Conservation (phyloP, 2,797 vertebrate genomes). For the Peromyscus eremicus region DNA sequence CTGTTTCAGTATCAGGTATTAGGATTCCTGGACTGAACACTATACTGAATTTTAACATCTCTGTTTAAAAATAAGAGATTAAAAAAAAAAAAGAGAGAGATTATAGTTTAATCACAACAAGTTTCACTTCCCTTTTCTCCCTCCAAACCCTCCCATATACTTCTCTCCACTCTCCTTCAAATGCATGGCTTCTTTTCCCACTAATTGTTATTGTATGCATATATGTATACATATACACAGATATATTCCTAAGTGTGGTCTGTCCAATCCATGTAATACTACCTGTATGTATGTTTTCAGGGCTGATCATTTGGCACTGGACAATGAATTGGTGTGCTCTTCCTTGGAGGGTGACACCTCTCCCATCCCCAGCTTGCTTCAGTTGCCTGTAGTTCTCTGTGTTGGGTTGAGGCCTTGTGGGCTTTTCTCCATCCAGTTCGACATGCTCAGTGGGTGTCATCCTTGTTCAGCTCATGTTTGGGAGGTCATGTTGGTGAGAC, state of each 20-base stretch:
- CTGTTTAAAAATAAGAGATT: background rate
- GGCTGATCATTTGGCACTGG: background rate
- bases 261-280: background rate
- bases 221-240: background rate
- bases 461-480: background rate
- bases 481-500: background rate
- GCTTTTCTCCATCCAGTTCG: background rate
- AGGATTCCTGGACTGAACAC: background rate
- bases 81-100: background rate
- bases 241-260: background rate
- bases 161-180: background rate
- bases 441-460: background rate
- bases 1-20: background rate
- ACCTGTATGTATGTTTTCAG: background rate
- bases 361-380: background rate
- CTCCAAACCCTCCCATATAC: background rate
- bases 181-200: background rate
- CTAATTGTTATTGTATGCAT: background rate
- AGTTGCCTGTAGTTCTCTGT: background rate
- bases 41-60: background rate
- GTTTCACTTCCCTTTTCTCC: background rate
- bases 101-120: background rate
- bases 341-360: background rate
- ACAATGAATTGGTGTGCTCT: background rate
- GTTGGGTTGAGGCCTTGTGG: background rate